Percentiles rank a stretch among this genome's conserved stretches.
phyloP scores from a whole-genome alignment of 2,113 vertebrate genomes.

The Prionailurus viverrinus region DNA sequence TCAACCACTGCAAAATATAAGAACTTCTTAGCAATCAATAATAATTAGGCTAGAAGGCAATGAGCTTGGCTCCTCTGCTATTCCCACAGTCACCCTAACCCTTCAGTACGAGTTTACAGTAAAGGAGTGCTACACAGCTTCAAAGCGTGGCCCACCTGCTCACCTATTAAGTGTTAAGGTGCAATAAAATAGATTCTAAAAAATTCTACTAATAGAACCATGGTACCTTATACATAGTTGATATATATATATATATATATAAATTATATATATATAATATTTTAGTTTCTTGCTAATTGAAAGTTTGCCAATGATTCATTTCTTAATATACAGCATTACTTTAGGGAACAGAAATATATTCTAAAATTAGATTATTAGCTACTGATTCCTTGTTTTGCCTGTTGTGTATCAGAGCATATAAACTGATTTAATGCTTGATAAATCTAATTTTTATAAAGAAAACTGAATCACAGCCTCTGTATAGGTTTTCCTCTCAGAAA shows the following conservation, averaged over 20 bases:
- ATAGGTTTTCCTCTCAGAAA: not conserved
- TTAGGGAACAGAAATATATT: constrained; percentile 23
- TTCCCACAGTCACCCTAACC: not conserved
- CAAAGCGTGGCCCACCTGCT: not conserved
- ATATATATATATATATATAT: not conserved
- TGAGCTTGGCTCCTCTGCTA: not conserved
- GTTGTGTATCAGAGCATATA: not conserved
- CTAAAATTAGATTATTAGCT: constrained; percentile 48
- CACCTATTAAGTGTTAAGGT: not conserved
- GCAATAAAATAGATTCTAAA: not conserved
- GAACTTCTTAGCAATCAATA: not conserved
- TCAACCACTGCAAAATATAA: not conserved
- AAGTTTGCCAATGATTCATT: constrained; percentile 10
- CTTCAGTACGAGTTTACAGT: not conserved
- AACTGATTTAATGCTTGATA: not conserved
- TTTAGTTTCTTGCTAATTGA: constrained; percentile 45
- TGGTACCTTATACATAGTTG: not conserved
- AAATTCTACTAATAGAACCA: not conserved
- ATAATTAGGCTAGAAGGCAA: constrained; percentile 24
- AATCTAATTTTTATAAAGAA: constrained; percentile 38
- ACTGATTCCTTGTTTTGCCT: not conserved
- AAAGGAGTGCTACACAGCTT: not conserved
- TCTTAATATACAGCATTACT: constrained; percentile 34
- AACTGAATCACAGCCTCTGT: not conserved
- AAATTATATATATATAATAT: not conserved